Conservation (phyloP, 2,797 vertebrate genomes). For the Ctenochaetus hawaiiensis region DNA sequence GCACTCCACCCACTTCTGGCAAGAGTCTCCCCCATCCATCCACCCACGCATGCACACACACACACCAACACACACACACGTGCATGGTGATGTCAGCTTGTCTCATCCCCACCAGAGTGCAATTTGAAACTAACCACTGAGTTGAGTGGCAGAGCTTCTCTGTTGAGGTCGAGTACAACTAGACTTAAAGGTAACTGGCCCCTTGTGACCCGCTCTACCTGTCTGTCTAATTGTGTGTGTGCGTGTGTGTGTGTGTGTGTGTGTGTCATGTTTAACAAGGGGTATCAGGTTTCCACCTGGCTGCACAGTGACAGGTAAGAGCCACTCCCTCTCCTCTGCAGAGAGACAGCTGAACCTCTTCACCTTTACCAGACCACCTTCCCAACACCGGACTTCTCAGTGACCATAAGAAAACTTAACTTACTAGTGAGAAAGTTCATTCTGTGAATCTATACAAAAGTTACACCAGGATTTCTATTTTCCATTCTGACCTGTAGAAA, state of each 20-base stretch:
- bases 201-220: constrained; percentile 40
- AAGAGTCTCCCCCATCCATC: not conserved
- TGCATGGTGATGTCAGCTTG: constrained; percentile 25
- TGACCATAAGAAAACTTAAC: not conserved
- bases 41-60: not conserved
- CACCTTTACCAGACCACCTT: constrained; percentile 25
- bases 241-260: constrained; percentile 19
- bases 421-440: no score
- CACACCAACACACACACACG: not conserved
- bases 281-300: constrained; percentile 57
- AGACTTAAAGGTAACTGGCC: constrained; percentile 42
- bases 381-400: constrained; percentile 15
- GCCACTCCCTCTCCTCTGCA: constrained; percentile 30
- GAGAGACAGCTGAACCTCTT: constrained; percentile 30
- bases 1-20: constrained; percentile 34
- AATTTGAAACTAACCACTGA: constrained; percentile 27
- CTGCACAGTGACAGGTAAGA: constrained; percentile 43
- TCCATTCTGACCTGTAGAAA: not conserved
- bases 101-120: not conserved
- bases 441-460: not conserved
- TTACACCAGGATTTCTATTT: not conserved
- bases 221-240: constrained; percentile 39
- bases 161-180: constrained; percentile 4
- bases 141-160: constrained; percentile 2
- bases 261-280: constrained; percentile 51